phyloP scores from a whole-genome alignment of 1,140 invertebrate genomes.

The Hyphantria cunea region DNA sequence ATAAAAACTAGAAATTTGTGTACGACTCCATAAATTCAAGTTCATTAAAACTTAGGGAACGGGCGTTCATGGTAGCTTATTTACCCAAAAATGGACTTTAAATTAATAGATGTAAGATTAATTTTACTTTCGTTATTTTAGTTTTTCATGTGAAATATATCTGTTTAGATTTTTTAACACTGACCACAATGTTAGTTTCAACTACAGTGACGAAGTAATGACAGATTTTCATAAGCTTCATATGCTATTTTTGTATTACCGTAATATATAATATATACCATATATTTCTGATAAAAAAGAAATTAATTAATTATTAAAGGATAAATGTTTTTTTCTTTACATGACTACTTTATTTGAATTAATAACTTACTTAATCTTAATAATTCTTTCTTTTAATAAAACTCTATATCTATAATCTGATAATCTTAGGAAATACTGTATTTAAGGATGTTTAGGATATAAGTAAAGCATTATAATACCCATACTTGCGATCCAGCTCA shows the following conservation, averaged over 20 bases:
- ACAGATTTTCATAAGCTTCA: conserved; percentile 35
- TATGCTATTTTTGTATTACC: no score
- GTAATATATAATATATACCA: no score
- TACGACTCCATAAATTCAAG: conserved; percentile 62
- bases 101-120: conserved; percentile 36
- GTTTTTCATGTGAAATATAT: conserved; percentile 54
- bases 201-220: conserved; percentile 52
- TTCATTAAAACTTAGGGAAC: conserved; percentile 63
- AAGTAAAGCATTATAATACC: no score
- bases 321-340: not conserved
- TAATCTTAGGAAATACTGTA: no score
- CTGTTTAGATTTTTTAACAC: conserved; percentile 53
- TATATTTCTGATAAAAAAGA: no score
- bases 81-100: conserved; percentile 50
- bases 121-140: conserved; percentile 43
- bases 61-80: conserved; percentile 40
- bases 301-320: no score
- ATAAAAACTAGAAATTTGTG: conserved; percentile 68
- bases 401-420: no score
- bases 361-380: no score
- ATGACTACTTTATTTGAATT: no score
- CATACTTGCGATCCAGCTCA: no score
- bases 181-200: conserved; percentile 51
- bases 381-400: no score
- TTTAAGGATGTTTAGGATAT: no score